Percentiles rank a stretch among this genome's conserved stretches.
Conservation (phyloP, 53 echinoderm and acorn worm genomes). For the Holothuria scabra region DNA sequence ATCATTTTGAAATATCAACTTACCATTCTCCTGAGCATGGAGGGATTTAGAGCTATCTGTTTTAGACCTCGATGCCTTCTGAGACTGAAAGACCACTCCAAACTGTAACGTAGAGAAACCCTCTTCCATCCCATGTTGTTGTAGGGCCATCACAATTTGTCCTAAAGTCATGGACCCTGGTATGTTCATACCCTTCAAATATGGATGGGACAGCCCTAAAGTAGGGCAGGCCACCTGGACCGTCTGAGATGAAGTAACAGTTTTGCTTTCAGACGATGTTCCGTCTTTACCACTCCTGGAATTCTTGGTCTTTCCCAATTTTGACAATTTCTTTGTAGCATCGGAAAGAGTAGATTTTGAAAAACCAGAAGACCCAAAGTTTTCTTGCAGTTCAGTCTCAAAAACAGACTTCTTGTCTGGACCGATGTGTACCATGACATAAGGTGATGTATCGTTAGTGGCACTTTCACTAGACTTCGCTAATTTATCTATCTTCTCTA, state of each 20-base stretch:
- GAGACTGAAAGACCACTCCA: constrained; percentile 73
- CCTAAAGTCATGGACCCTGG: constrained; percentile 81
- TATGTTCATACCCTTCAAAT: constrained; percentile 66
- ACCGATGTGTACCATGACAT: constrained; percentile 58
- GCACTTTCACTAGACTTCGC: not conserved
- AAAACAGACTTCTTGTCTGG: constrained; percentile 65
- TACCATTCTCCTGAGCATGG: constrained; percentile 39
- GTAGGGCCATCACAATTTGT: constrained; percentile 77
- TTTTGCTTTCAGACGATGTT: not conserved
- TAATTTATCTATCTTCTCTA: constrained; percentile 21
- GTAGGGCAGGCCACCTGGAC: constrained; percentile 45
- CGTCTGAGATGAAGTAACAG: not conserved
- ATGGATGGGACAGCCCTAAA: constrained; percentile 73
- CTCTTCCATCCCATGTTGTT: constrained; percentile 72
- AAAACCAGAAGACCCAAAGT: not conserved
- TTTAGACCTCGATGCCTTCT: constrained; percentile 69
- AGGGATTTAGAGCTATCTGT: constrained; percentile 92
- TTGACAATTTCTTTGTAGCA: not conserved
- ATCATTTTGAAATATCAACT: constrained; percentile 16
- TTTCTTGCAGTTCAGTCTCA: constrained; percentile 60
- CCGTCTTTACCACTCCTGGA: constrained; percentile 9
- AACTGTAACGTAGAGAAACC: constrained; percentile 79
- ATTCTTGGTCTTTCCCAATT: not conserved
- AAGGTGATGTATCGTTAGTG: constrained; percentile 32
- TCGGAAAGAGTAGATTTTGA: not conserved